These are phyloP conservation scores for Andrena camellia DNA, from an alignment of 2,888 invertebrate species.

Conservation along the genomic window DNA sequence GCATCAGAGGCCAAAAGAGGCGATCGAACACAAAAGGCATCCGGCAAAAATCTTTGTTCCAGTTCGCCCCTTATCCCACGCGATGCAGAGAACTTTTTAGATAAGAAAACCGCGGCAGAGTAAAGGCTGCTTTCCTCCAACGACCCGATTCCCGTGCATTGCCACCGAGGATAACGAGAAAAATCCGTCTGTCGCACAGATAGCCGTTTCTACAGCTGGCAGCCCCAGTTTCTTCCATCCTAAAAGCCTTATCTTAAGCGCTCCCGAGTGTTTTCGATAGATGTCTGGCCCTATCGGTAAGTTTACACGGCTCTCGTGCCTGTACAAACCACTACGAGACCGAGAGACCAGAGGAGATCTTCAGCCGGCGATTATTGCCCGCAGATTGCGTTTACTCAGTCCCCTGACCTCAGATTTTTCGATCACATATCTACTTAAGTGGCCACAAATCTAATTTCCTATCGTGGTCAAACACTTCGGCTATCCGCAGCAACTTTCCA, in stretches of 20 bases:
- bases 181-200: conserved; percentile 6
- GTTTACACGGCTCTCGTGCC: background rate
- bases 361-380: background rate
- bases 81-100: conserved; percentile 25
- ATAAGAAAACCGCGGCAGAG: conserved; percentile 36
- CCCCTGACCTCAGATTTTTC: too few relatives aligned
- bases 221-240: background rate
- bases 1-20: background rate
- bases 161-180: background rate
- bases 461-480: too few relatives aligned
- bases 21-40: background rate
- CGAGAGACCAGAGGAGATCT: background rate
- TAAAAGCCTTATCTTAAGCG: conserved; percentile 28
- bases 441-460: too few relatives aligned
- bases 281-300: conserved; percentile 2
- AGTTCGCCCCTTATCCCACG: conserved; percentile 20
- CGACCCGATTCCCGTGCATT: conserved; percentile 42
- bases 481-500: too few relatives aligned
- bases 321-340: background rate
- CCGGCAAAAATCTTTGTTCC: conserved; percentile 35
- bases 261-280: conserved; percentile 5
- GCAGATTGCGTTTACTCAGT: background rate
- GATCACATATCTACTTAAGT: too few relatives aligned
- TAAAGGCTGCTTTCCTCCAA: conserved; percentile 27
- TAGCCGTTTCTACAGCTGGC: conserved; percentile 8